These are phyloP conservation scores for Miltochrista miniata DNA, from an alignment of 2,888 invertebrate genomes.

Conservation along the genomic window DNA sequence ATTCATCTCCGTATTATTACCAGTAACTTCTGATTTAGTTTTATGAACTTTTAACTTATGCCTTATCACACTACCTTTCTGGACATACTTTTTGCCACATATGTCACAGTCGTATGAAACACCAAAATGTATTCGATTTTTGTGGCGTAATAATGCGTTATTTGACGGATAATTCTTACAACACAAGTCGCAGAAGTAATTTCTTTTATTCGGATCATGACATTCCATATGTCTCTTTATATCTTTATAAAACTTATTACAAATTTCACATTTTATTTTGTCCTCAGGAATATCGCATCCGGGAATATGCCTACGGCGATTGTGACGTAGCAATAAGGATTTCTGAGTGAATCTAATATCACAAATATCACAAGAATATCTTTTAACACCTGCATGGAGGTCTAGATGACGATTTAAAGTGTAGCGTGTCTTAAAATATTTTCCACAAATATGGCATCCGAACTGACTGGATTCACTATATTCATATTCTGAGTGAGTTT, in stretches of 20 bases:
- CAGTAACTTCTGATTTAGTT: conserved; percentile 15
- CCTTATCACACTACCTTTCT: conserved; percentile 6
- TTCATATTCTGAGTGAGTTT: neutral
- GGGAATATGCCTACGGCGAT: conserved; percentile 9
- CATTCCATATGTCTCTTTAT: conserved; percentile 16
- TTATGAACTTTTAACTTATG: conserved; percentile 24
- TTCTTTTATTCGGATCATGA: conserved; percentile 5
- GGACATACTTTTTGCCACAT: conserved; percentile 21
- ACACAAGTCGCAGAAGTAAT: conserved; percentile 16
- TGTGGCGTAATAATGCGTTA: conserved; percentile 23
- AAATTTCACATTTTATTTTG: conserved; percentile 17
- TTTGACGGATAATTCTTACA: conserved; percentile 9
- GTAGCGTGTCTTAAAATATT: neutral
- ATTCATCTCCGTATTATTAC: neutral
- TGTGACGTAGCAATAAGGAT: conserved; percentile 5
- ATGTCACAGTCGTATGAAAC: conserved; percentile 13
- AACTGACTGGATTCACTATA: neutral
- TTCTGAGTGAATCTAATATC: conserved; percentile 16
- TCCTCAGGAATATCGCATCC: neutral
- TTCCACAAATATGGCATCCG: conserved; percentile 14
- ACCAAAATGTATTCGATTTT: conserved; percentile 17
- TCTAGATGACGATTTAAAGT: conserved; percentile 19
- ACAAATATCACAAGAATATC: conserved; percentile 11
- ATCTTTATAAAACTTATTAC: conserved; percentile 16
- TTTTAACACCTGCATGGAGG: conserved; percentile 10